Conservation (phyloP, 2,888 invertebrate genomes). For the Ectobius pallidus region DNA sequence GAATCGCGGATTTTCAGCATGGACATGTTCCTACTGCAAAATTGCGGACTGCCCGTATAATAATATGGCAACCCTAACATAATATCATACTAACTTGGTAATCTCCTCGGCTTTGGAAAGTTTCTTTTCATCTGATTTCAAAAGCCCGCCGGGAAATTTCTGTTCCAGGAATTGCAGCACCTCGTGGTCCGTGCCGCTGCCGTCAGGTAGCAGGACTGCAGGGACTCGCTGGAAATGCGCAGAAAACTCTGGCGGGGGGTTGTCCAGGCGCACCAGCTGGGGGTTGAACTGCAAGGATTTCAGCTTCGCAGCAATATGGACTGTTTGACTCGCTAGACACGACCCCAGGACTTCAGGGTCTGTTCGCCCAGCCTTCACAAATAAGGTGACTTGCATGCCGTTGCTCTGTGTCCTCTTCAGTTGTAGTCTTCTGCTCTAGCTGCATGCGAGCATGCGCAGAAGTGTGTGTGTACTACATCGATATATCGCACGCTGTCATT, state of each 20-base stretch:
- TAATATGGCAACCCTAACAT: too few relatives aligned
- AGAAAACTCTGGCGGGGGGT: constrained; percentile 1
- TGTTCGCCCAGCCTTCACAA: background rate
- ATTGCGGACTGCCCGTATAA: too few relatives aligned
- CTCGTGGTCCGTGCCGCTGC: background rate
- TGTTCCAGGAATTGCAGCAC: background rate
- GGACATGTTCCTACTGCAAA: too few relatives aligned
- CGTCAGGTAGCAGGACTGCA: background rate
- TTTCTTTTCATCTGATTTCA: background rate
- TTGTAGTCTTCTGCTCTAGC: too few relatives aligned
- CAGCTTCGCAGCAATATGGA: background rate
- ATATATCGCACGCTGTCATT: too few relatives aligned
- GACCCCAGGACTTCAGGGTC: background rate
- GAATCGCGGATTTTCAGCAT: too few relatives aligned
- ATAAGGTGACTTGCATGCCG: background rate
- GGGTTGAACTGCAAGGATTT: background rate
- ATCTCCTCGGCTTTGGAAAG: background rate
- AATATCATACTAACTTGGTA: background rate
- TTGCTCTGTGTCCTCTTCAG: too few relatives aligned
- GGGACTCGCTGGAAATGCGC: background rate
- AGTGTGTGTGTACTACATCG: too few relatives aligned
- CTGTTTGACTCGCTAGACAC: background rate
- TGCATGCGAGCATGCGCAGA: too few relatives aligned
- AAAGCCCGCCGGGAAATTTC: background rate
- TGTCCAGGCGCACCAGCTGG: background rate